Conservation (phyloP, 2,113 vertebrate species). For the Pithys albifrons region DNA sequence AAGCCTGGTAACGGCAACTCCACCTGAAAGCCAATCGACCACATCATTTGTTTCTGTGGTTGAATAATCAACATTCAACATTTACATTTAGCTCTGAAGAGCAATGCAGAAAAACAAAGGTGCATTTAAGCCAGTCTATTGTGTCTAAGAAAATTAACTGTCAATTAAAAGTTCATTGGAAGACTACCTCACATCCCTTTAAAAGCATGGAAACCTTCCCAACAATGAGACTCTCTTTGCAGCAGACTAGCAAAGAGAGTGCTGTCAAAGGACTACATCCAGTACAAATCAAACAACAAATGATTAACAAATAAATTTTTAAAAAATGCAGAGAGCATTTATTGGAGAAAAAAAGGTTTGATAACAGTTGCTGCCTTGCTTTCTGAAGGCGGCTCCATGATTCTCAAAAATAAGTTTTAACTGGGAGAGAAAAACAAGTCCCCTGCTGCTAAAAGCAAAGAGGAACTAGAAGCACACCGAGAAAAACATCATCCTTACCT, state of each 20-base stretch:
- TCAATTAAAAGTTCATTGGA: not conserved
- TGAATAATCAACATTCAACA: not conserved
- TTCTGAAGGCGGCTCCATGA: not conserved
- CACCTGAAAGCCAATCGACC: not conserved
- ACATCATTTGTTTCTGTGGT: not conserved
- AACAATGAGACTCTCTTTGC: not conserved
- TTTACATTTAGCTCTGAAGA: not conserved
- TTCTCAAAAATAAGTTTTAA: not conserved
- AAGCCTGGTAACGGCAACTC: not conserved
- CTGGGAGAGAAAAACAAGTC: not conserved
- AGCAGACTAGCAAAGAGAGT: not conserved
- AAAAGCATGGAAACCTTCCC: not conserved
- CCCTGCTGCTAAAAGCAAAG: not conserved
- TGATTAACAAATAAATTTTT: not conserved
- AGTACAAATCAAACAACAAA: not conserved
- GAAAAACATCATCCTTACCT: not conserved
- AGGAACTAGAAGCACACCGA: not conserved
- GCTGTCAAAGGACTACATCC: not conserved
- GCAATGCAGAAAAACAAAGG: not conserved
- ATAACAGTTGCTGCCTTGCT: not conserved
- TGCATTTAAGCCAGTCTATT: not conserved
- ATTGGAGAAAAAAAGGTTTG: not conserved
- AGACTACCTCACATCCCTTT: not conserved
- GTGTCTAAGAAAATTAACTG: not conserved
- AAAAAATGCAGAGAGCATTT: not conserved